Percentiles rank a stretch among this genome's conserved stretches.
phyloP scores from a whole-genome alignment of 2,888 invertebrate species.

The Trichogramma evanescens region DNA sequence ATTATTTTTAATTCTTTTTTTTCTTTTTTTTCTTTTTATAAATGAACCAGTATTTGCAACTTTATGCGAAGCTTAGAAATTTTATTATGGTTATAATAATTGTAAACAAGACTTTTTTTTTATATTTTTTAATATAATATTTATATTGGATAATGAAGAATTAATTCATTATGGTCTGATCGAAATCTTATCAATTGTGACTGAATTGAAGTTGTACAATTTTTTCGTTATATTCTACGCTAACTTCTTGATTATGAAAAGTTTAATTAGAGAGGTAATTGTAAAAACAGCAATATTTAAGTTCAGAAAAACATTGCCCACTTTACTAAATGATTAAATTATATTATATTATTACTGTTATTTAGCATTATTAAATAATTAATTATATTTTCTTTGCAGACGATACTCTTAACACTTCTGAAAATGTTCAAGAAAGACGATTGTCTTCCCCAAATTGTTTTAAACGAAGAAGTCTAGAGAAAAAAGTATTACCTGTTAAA shows the following conservation, averaged over 20 bases:
- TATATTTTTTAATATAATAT: background rate
- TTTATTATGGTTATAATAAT: background rate
- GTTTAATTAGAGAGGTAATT: no score
- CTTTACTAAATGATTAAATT: background rate
- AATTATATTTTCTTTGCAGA: constrained; percentile 11
- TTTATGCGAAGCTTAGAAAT: background rate
- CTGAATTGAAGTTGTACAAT: no score
- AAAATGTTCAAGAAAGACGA: constrained; percentile 30
- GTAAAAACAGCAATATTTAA: no score
- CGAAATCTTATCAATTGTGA: no score
- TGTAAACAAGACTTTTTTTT: background rate
- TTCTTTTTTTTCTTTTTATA: background rate
- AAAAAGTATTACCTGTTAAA: constrained; percentile 41
- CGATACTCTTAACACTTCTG: constrained; percentile 18
- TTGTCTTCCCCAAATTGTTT: constrained; percentile 37
- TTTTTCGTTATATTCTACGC: no score
- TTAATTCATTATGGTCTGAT: no score
- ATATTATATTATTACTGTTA: background rate
- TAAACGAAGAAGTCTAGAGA: constrained; percentile 41
- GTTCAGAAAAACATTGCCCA: no score
- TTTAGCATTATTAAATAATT: background rate
- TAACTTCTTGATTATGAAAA: no score
- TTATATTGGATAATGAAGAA: no score
- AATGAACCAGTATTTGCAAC: background rate
- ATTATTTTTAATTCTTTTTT: background rate